Evolutionary conservation across 2,113 vertebrate genomes (phyloP).

Genomic region (Neopipo cinnamomea): DNA sequence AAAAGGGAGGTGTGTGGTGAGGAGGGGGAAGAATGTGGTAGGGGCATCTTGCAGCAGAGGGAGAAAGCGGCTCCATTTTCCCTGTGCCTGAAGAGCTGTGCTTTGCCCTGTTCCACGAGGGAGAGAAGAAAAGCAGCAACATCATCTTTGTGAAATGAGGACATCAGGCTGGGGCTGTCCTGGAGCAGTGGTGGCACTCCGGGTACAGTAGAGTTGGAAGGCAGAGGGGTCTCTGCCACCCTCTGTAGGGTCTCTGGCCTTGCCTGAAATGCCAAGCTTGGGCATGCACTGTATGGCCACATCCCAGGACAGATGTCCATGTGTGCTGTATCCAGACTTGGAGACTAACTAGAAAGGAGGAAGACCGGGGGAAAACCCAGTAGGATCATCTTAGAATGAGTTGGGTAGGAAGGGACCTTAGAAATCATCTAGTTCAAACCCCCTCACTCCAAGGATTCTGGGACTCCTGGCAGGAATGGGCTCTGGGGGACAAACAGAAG

Average conservation of each 20-base stretch:
- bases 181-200: not conserved
- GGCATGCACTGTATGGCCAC: not conserved
- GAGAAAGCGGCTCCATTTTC: not conserved
- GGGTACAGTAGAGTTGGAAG: not conserved
- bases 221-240: not conserved
- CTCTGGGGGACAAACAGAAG: not conserved
- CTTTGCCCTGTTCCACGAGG: not conserved
- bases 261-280: not conserved
- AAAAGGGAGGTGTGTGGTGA: constrained; percentile 3
- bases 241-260: rapidly evolving
- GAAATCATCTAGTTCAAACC: not conserved
- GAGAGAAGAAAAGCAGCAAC: not conserved
- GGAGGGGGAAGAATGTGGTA: not conserved
- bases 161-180: not conserved
- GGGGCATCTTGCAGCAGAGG: constrained; percentile 25
- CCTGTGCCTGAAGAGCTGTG: not conserved
- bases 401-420: not conserved
- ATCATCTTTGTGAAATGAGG: not conserved
- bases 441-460: not conserved
- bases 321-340: not conserved
- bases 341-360: not conserved
- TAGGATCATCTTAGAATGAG: not conserved
- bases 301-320: not conserved
- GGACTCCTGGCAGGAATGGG: not conserved
- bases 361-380: not conserved